These are phyloP conservation scores for Pachyramphus minor DNA, from an alignment of 2,113 vertebrate genomes.

Conservation along the genomic window DNA sequence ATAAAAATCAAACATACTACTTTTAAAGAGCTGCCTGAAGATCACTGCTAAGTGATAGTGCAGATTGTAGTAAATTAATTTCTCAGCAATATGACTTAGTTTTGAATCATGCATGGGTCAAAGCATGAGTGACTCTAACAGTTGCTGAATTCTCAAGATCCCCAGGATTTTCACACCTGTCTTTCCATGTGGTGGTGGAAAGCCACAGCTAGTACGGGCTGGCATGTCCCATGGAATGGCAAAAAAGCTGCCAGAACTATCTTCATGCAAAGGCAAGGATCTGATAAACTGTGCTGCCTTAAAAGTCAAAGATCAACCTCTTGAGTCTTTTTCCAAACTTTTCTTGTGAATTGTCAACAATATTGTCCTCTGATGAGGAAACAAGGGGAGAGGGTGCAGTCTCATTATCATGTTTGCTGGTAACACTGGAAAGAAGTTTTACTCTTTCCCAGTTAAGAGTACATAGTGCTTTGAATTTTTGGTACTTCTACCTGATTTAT, in stretches of 20 bases:
- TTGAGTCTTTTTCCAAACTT: not conserved
- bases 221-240: not conserved
- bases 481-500: not conserved
- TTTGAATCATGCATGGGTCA: not conserved
- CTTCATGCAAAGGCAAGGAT: not conserved
- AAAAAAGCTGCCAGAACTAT: not conserved
- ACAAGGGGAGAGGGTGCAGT: fast-evolving
- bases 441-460: not conserved
- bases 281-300: not conserved
- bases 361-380: not conserved
- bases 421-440: not conserved
- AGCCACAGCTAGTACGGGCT: not conserved
- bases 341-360: not conserved
- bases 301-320: not conserved
- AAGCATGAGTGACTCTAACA: not conserved
- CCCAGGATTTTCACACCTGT: not conserved
- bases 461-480: not conserved
- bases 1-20: not conserved
- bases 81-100: not conserved
- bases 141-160: not conserved
- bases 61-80: not conserved
- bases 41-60: not conserved
- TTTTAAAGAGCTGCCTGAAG: not conserved
- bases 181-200: not conserved
- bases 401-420: not conserved